Percentiles rank a stretch among this genome's conserved stretches.
Conservation (phyloP, 1,140 invertebrate genomes). For the Megathymus violae region DNA sequence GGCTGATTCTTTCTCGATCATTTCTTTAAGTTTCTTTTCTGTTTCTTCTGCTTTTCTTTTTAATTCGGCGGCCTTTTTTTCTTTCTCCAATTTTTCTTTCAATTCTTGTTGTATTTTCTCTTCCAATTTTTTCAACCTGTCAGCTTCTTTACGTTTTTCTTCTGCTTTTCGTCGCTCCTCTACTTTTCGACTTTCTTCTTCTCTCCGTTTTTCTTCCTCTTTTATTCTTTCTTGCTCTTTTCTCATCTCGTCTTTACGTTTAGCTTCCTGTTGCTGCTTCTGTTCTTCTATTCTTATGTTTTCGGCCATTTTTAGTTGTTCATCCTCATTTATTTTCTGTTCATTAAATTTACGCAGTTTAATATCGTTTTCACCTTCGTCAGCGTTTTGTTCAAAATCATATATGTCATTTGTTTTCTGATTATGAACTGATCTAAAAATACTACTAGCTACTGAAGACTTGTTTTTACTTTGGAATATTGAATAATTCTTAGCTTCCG, state of each 20-base stretch:
- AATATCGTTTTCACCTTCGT: conserved; percentile 30
- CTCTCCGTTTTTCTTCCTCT: conserved; percentile 48
- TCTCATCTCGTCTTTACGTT: conserved; percentile 44
- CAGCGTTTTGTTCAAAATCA: conserved; percentile 58
- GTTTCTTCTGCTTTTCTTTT: conserved; percentile 70
- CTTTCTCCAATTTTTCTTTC: conserved; percentile 72
- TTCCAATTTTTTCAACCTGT: conserved; percentile 65
- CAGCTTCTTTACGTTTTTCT: conserved; percentile 60
- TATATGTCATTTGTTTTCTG: conserved; percentile 51
- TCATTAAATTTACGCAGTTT: conserved; percentile 41
- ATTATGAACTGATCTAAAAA: conserved; percentile 58
- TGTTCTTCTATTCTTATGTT: conserved; percentile 43
- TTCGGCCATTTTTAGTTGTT: conserved; percentile 34
- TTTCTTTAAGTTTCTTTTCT: conserved; percentile 67
- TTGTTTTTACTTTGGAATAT: conserved; percentile 75
- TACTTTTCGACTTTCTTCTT: conserved; percentile 42
- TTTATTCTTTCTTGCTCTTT: conserved; percentile 39
- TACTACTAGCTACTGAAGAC: conserved; percentile 59
- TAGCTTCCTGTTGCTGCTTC: conserved; percentile 38
- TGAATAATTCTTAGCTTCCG: conserved; percentile 49
- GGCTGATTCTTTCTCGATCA: conserved; percentile 71
- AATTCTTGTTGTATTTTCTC: conserved; percentile 70
- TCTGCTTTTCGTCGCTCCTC: conserved; percentile 54
- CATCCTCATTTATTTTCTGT: no score
- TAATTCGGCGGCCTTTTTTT: conserved; percentile 60